Evolutionary conservation across 1,140 invertebrate species (phyloP).

Genomic region (Calephelis nemesis): DNA sequence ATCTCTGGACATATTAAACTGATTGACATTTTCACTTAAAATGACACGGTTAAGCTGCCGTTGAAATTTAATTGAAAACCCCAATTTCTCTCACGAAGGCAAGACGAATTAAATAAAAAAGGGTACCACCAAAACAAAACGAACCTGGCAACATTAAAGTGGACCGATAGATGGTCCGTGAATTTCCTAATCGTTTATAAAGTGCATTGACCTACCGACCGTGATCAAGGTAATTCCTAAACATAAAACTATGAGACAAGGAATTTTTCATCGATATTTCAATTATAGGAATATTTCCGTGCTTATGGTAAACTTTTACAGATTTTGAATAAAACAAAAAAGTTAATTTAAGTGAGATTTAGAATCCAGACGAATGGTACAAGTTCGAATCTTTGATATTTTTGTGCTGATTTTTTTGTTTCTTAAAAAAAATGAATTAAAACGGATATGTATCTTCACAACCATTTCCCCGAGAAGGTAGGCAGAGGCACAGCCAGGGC

Average conservation of each 20-base stretch:
- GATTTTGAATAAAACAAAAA: too few species aligned
- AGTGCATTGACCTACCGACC: slow-evolving; percentile 24
- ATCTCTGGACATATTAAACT: background rate
- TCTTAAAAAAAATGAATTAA: too few species aligned
- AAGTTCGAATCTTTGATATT: too few species aligned
- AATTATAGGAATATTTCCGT: too few species aligned
- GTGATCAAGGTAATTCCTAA: slow-evolving; percentile 26
- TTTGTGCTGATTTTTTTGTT: too few species aligned
- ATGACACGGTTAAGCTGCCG: slow-evolving; percentile 7
- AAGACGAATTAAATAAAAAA: slow-evolving; percentile 18
- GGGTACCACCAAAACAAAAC: slow-evolving; percentile 7
- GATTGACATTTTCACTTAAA: slow-evolving; percentile 7
- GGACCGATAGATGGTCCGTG: slow-evolving; percentile 6
- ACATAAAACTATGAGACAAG: slow-evolving; percentile 23
- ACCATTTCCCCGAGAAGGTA: too few species aligned
- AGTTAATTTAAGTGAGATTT: too few species aligned
- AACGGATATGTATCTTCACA: too few species aligned
- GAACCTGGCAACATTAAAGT: slow-evolving; percentile 21
- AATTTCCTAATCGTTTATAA: slow-evolving; percentile 14
- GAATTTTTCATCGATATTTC: too few species aligned
- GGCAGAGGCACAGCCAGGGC: too few species aligned
- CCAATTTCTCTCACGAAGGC: slow-evolving; percentile 11
- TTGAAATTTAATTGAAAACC: slow-evolving; percentile 14
- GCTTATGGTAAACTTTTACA: too few species aligned
- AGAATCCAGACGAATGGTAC: too few species aligned